A percentile compares a stretch with the other conserved stretches of the same genome.
These are phyloP conservation scores for Lates calcarifer DNA, from an alignment of 2,113 vertebrate genomes.

Conservation along the genomic window DNA sequence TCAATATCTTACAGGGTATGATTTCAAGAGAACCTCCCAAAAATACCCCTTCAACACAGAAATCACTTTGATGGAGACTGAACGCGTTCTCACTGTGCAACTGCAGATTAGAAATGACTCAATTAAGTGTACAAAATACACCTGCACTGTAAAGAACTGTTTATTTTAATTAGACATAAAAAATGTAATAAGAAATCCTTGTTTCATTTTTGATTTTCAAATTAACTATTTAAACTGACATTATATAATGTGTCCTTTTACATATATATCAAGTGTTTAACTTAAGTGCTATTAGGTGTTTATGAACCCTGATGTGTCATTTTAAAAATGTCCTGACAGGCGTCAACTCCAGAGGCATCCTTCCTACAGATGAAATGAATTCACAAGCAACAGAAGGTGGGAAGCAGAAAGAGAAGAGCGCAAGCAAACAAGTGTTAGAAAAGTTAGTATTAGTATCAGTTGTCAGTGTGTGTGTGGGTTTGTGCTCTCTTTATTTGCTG, in stretches of 20 bases:
- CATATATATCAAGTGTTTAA: too few relatives aligned
- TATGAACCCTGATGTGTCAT: background rate
- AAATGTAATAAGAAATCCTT: background rate
- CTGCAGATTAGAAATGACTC: background rate
- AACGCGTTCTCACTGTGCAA: background rate
- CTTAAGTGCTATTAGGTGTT: background rate
- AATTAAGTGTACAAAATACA: background rate
- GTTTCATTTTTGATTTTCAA: background rate
- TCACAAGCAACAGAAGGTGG: slow-evolving; percentile 7
- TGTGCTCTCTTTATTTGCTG: slow-evolving; percentile 82
- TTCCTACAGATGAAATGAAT: background rate
- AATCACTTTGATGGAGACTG: background rate
- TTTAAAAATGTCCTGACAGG: background rate
- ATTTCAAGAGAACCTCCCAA: slow-evolving; percentile 17
- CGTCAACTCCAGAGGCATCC: background rate
- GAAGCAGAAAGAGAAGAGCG: slow-evolving; percentile 16
- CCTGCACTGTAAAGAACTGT: background rate
- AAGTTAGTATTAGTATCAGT: slow-evolving; percentile 19
- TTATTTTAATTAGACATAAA: background rate
- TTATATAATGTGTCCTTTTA: too few relatives aligned
- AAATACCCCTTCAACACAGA: background rate
- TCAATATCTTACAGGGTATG: slow-evolving; percentile 44
- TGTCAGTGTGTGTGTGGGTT: background rate
- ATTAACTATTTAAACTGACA: background rate
- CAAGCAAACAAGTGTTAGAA: background rate